Conservation (phyloP, 2,113 vertebrate species). For the Heterocephalus glaber region DNA sequence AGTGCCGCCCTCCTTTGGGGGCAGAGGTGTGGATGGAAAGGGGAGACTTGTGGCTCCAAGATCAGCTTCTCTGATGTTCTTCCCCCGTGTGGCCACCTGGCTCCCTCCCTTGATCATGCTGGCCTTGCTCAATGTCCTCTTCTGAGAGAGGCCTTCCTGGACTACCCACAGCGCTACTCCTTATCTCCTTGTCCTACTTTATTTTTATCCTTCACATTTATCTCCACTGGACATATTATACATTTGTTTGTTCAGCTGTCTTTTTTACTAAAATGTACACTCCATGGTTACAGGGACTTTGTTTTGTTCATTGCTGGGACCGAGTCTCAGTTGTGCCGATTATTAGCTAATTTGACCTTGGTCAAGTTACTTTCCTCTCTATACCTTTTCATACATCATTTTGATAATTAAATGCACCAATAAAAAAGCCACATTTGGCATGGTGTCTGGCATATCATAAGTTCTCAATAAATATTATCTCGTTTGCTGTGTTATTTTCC, state of each 20-base stretch:
- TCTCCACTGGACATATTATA: background rate
- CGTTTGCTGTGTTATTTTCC: background rate
- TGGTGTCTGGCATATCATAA: background rate
- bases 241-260: background rate
- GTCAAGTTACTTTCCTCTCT: background rate
- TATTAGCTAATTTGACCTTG: background rate
- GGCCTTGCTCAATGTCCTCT: background rate
- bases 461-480: background rate
- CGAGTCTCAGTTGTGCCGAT: background rate
- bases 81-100: fast-evolving
- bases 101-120: background rate
- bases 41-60: background rate
- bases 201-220: background rate
- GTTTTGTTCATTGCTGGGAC: background rate
- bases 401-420: conserved; percentile 47
- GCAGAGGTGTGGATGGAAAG: background rate
- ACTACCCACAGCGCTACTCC: background rate
- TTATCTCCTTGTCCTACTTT: background rate
- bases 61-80: background rate
- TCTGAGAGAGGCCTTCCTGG: background rate
- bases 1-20: background rate
- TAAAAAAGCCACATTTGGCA: background rate
- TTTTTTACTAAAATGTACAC: background rate
- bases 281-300: background rate
- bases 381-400: background rate